These are phyloP conservation scores for Hyposmocoma kahamanoa DNA, from an alignment of 1,140 invertebrate species.

Conservation along the genomic window DNA sequence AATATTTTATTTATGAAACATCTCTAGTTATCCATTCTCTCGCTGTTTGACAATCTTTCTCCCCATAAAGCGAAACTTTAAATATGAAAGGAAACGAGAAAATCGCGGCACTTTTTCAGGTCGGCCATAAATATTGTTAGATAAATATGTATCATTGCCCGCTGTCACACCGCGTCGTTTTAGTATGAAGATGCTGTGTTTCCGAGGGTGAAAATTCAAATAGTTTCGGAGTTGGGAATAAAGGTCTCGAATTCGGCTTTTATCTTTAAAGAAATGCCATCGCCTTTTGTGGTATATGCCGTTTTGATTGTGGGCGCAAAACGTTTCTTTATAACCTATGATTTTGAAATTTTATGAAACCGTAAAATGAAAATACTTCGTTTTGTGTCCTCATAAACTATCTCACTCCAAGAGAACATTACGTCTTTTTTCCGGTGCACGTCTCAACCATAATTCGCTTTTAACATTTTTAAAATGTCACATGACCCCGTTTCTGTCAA, in stretches of 20 bases:
- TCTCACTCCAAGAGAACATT: no score
- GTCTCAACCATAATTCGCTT: no score
- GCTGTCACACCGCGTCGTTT: conserved; percentile 31
- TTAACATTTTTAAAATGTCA: conserved; percentile 3
- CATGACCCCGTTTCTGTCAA: conserved; percentile 12
- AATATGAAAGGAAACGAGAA: conserved; percentile 60
- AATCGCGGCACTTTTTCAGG: conserved; percentile 47
- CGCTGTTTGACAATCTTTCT: conserved; percentile 31
- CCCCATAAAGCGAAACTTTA: conserved; percentile 56
- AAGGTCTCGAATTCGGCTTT: conserved; percentile 18
- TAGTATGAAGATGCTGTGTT: conserved; percentile 15
- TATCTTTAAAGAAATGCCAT: conserved; percentile 23
- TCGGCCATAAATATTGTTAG: conserved; percentile 61
- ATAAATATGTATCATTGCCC: conserved; percentile 67
- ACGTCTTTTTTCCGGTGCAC: no score
- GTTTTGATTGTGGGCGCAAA: conserved; percentile 24
- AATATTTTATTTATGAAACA: conserved; percentile 10
- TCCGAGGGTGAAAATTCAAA: conserved; percentile 33
- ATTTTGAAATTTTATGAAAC: no score
- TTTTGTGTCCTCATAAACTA: no score
- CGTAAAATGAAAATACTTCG: no score
- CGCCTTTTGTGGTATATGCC: conserved; percentile 22
- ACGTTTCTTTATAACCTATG: conserved; percentile 24
- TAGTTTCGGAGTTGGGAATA: conserved; percentile 34
- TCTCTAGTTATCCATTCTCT: conserved; percentile 18